Evolutionary conservation across 1,140 invertebrate genomes (phyloP).

Genomic region (Physella acuta): DNA sequence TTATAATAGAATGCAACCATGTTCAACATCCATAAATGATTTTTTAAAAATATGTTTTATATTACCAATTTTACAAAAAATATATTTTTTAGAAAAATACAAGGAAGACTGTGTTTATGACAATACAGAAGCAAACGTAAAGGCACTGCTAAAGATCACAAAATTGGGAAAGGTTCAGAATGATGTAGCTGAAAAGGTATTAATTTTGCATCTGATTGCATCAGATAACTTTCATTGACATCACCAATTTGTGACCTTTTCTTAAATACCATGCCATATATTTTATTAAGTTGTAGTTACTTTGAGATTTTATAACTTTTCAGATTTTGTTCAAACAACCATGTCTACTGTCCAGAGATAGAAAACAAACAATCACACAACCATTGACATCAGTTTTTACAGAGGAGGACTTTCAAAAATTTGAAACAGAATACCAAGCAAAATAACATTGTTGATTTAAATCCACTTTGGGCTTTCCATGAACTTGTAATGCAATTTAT

Average conservation of each 20-base stretch:
- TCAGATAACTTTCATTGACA: background rate
- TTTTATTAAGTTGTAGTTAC: background rate
- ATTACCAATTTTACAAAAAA: too few species aligned
- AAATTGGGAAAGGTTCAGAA: conserved; percentile 16
- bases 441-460: conserved; percentile 12
- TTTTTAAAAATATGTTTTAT: too few species aligned
- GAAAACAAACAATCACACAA: background rate
- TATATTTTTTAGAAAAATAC: conserved; percentile 13
- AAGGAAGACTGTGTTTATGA: conserved; percentile 13
- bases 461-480: too few species aligned
- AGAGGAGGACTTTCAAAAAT: conserved; percentile 18
- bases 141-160: conserved; percentile 7
- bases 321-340: conserved; percentile 21
- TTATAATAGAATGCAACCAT: too few species aligned
- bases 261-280: background rate
- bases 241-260: background rate
- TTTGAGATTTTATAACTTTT: background rate
- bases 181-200: conserved; percentile 19
- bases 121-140: conserved; percentile 15
- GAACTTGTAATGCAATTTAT: too few species aligned
- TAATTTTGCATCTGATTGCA: background rate
- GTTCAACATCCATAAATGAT: too few species aligned
- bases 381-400: conserved; percentile 6
- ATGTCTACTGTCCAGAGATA: conserved; percentile 6
- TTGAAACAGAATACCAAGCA: conserved; percentile 12